Evolutionary conservation across 2,797 vertebrate genomes (phyloP), one percentile per base, ranked within the genome.

Genomic region (Fratercula arctica): DNA sequence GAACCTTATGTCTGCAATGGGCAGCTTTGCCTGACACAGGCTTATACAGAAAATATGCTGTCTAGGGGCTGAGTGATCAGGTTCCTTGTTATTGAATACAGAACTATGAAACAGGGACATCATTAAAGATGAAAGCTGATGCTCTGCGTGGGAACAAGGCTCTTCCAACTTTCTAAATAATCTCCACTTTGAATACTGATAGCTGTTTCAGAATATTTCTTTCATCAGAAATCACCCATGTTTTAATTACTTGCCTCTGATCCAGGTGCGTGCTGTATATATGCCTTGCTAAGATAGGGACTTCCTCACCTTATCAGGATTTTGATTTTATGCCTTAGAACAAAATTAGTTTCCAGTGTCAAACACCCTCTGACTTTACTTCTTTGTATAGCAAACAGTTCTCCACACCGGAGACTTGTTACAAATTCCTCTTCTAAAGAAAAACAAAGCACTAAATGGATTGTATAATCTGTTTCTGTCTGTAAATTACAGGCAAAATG

Each of bases 1-100:
- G 90, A 97, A 74, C 69, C 78, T 93, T 75, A 73, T 87, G 68
- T 84, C 85, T 94, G 91, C 64, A 20, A 28, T 23, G 79, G 72
- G 69, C 82, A 69, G 16, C 78, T 93, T 77, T 21, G 46, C 28
- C 66, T 77, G 64, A 26, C 20, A 56, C 9, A 45, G n/a, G 66
- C n/a, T 39, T 56, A 29, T 41, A 1, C 0, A 54, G 90, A 60
- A 56, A 74, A 46, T 3, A 9, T 0, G 64, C 80, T 91, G 51
- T 1, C 41, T 1, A 29, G 60, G 57, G 41, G 35, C 46, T 48
- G 50, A 41, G 60, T 3, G n/a, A 93, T 74, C 74, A 64, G 66
- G 33, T 16, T 91, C 68, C 63, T 64, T 87, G 50, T 43, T 60
- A 14, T 24, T 64, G 76, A 85, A 79, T 35, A 57, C 33, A 45